These are phyloP conservation scores for Percina caprodes DNA, from an alignment of 2,113 vertebrate genomes.

Conservation along the genomic window DNA sequence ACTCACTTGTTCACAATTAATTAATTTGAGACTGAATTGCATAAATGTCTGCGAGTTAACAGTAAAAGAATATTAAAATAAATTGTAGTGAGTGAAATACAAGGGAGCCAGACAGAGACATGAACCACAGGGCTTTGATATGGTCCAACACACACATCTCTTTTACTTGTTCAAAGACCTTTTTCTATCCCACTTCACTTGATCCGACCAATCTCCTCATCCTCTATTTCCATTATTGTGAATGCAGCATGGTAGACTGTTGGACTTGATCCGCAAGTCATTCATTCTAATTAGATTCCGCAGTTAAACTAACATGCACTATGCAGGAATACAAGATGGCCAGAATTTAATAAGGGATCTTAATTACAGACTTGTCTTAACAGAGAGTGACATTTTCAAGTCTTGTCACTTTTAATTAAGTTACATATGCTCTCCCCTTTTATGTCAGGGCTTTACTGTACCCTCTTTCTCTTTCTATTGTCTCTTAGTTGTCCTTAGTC, in stretches of 20 bases:
- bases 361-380: constrained; percentile 45
- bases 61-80: constrained; percentile 13
- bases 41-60: constrained; percentile 13
- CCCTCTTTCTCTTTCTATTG: neutral
- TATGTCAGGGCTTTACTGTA: neutral
- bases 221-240: constrained; percentile 49
- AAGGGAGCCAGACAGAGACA: constrained; percentile 36
- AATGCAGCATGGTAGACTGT: constrained; percentile 28
- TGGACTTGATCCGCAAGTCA: constrained; percentile 42
- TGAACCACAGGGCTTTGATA: constrained; percentile 55
- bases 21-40: constrained; percentile 2
- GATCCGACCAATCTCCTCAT: constrained; percentile 44
- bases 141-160: constrained; percentile 46
- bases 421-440: constrained; percentile 16
- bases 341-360: constrained; percentile 55
- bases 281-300: constrained; percentile 61
- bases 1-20: neutral
- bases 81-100: constrained; percentile 29
- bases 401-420: constrained; percentile 47
- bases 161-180: constrained; percentile 47
- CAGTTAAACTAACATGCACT: constrained; percentile 40
- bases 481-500: too few relatives aligned
- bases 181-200: constrained; percentile 37
- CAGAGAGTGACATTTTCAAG: constrained; percentile 46
- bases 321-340: constrained; percentile 6